Conservation (phyloP, 2,888 invertebrate species). For the Apeira syringaria region DNA sequence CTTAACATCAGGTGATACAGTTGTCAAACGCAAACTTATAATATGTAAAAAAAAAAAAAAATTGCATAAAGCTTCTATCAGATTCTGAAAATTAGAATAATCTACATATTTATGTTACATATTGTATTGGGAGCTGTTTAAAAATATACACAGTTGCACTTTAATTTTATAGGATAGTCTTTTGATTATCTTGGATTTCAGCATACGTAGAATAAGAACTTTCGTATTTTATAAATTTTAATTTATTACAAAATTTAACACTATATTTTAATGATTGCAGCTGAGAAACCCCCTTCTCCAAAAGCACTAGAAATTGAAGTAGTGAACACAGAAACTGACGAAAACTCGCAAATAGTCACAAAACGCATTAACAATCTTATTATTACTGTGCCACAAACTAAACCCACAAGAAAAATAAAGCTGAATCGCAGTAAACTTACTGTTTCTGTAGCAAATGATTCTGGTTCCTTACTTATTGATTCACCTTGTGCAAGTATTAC, state of each 20-base stretch:
- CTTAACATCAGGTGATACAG: too few species aligned
- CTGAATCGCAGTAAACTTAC: constrained; percentile 57
- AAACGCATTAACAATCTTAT: constrained; percentile 58
- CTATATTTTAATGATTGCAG: constrained; percentile 22
- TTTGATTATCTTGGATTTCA: too few species aligned
- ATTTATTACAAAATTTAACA: not conserved
- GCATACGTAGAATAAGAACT: too few species aligned
- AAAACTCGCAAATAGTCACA: constrained; percentile 39
- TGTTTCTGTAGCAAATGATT: constrained; percentile 19
- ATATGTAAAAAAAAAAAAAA: too few species aligned
- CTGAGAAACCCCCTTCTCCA: constrained; percentile 35
- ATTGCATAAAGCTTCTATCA: too few species aligned
- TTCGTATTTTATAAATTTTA: too few species aligned
- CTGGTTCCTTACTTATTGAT: constrained; percentile 1
- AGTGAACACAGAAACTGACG: constrained; percentile 2
- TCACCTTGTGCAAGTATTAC: constrained; percentile 5
- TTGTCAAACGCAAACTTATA: too few species aligned
- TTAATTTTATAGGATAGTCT: too few species aligned
- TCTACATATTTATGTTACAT: too few species aligned
- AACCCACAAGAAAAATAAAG: constrained; percentile 63
- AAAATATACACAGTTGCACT: too few species aligned
- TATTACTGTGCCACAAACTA: constrained; percentile 64
- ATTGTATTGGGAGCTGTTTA: too few species aligned
- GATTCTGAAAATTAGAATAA: too few species aligned
- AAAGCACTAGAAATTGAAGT: constrained; percentile 9